Conservation (phyloP, 2,113 vertebrate genomes). For the Xerus inauris region DNA sequence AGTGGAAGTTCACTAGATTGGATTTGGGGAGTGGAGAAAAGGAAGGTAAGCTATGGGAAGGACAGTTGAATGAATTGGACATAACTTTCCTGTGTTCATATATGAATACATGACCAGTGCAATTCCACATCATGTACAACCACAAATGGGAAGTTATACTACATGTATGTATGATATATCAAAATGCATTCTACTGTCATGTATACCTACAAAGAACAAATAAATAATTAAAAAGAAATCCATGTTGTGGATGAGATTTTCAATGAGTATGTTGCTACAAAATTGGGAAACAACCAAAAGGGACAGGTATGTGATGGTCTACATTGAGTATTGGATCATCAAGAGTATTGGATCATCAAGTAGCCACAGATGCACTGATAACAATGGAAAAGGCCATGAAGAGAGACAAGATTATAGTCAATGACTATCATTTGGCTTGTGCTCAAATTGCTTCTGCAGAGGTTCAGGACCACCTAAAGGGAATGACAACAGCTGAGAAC, state of each 20-base stretch:
- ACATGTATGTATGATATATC: too few relatives aligned
- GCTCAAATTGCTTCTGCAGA: constrained; percentile 93
- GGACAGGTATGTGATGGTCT: constrained; percentile 99
- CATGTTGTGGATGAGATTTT: constrained; percentile 99
- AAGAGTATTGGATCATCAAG: constrained; percentile 97
- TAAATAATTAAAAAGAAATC: background rate
- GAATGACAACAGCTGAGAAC: constrained; percentile 98
- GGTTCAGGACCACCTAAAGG: constrained; percentile 98
- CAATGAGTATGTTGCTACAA: constrained; percentile 97
- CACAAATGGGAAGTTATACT: too few relatives aligned
- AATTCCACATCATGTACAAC: too few relatives aligned
- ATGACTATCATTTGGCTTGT: constrained; percentile 96
- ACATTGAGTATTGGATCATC: too few relatives aligned
- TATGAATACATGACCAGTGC: too few relatives aligned
- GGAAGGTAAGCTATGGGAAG: background rate
- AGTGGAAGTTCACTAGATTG: too few relatives aligned
- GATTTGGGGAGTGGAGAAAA: background rate
- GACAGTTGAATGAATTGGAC: too few relatives aligned
- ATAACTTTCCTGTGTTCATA: too few relatives aligned
- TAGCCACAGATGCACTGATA: constrained; percentile 97
- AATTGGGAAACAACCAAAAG: constrained; percentile 99
- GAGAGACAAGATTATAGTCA: constrained; percentile 95
- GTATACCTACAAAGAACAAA: too few relatives aligned
- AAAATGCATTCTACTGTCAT: too few relatives aligned
- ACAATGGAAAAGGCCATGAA: constrained; percentile 99